Conservation (phyloP, 2,113 vertebrate genomes). For the Hippocampus barbouri region DNA sequence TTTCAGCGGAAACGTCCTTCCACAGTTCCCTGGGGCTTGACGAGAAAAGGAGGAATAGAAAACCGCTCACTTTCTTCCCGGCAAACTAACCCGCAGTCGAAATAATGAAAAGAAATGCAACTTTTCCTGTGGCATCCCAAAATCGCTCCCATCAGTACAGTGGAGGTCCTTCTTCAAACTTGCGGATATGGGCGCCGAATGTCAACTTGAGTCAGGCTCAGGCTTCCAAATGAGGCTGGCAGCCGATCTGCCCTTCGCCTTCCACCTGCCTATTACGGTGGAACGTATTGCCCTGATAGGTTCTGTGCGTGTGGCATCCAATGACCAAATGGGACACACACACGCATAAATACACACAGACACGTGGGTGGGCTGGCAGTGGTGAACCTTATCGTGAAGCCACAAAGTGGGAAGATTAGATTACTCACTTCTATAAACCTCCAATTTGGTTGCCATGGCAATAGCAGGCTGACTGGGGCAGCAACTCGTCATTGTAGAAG, state of each 20-base stretch:
- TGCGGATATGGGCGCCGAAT: conserved; percentile 32
- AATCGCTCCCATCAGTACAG: conserved; percentile 9
- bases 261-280: conserved; percentile 60
- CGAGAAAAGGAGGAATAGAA: not conserved
- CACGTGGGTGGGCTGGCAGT: conserved; percentile 37
- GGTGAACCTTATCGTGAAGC: conserved; percentile 54
- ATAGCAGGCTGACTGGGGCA: conserved; percentile 52
- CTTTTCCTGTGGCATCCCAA: not conserved
- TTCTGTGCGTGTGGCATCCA: conserved; percentile 30
- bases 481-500: conserved; percentile 39
- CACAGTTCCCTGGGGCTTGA: not conserved
- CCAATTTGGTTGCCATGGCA: conserved; percentile 74
- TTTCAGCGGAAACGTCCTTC: not conserved
- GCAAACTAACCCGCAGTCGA: not conserved
- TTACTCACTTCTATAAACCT: conserved; percentile 70
- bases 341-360: conserved; percentile 22
- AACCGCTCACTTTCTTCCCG: not conserved
- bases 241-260: conserved; percentile 42
- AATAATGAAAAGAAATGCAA: not conserved
- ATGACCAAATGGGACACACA: conserved; percentile 43
- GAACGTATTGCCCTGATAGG: conserved; percentile 57
- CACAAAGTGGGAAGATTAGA: conserved; percentile 71
- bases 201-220: conserved; percentile 38
- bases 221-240: conserved; percentile 37
- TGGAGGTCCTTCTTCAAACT: conserved; percentile 14